Percentiles rank a stretch among this genome's conserved stretches.
phyloP scores from a whole-genome alignment of 2,888 invertebrate genomes.

The Mesorhabditis belari region DNA sequence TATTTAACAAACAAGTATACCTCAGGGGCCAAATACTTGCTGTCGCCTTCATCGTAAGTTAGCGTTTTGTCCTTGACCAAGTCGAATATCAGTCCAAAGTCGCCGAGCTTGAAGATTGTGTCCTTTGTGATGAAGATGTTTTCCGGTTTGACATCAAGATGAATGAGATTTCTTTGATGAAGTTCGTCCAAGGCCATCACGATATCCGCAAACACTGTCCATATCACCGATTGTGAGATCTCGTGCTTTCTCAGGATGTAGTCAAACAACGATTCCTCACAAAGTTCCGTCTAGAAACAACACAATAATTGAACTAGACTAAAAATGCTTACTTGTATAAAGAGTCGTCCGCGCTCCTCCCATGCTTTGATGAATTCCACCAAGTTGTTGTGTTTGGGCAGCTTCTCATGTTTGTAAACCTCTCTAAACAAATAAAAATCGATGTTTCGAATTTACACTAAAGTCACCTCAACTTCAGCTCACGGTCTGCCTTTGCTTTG shows the following conservation, averaged over 20 bases:
- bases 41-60: slow-evolving; percentile 64
- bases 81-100: slow-evolving; percentile 70
- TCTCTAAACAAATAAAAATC: slow-evolving; percentile 17
- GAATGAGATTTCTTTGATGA: slow-evolving; percentile 66
- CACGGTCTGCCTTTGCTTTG: slow-evolving; percentile 26
- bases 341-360: slow-evolving; percentile 61
- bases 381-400: slow-evolving; percentile 67
- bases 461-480: slow-evolving; percentile 18
- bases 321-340: slow-evolving; percentile 15
- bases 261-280: slow-evolving; percentile 62
- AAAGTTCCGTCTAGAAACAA: slow-evolving; percentile 64
- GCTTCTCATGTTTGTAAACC: slow-evolving; percentile 65
- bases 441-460: not conserved
- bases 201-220: slow-evolving; percentile 67
- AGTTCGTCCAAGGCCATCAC: slow-evolving; percentile 61
- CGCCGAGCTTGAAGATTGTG: slow-evolving; percentile 67
- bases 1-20: slow-evolving; percentile 64
- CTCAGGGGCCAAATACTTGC: slow-evolving; percentile 71
- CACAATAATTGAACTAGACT: not conserved
- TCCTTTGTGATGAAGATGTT: slow-evolving; percentile 68
- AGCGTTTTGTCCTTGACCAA: slow-evolving; percentile 54
- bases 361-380: slow-evolving; percentile 67
- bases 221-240: slow-evolving; percentile 64
- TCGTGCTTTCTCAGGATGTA: slow-evolving; percentile 61
- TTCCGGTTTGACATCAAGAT: slow-evolving; percentile 72